Evolutionary conservation across 2,888 invertebrate genomes (phyloP).

Genomic region (Diarsia dahlii): DNA sequence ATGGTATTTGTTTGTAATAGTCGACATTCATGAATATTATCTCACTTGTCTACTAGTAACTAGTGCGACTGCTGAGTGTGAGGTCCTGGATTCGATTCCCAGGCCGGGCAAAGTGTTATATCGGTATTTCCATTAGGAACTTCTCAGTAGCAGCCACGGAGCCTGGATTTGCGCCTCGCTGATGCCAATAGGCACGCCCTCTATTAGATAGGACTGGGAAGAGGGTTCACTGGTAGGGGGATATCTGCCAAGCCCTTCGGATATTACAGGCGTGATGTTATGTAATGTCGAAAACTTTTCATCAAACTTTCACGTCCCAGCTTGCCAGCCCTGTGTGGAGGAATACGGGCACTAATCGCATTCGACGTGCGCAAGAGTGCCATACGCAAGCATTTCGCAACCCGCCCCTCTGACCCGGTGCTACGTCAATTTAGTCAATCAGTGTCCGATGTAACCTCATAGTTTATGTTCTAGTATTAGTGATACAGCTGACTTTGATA

Average conservation of each 20-base stretch:
- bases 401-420: constrained; percentile 48
- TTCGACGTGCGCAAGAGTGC: constrained; percentile 66
- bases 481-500: constrained; percentile 6
- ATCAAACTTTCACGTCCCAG: not conserved
- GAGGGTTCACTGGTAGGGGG: not conserved
- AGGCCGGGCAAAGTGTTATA: not conserved
- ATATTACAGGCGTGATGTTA: not conserved
- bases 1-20: constrained; percentile 4
- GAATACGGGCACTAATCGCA: constrained; percentile 66
- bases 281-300: not conserved
- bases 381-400: constrained; percentile 59
- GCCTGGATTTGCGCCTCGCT: not conserved
- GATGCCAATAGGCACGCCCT: not conserved
- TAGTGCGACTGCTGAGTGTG: not conserved
- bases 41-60: not conserved
- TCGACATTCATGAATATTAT: not conserved
- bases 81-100: not conserved
- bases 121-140: not conserved
- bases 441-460: constrained; percentile 23
- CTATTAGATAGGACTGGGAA: not conserved
- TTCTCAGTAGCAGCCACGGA: not conserved
- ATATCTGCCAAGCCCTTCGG: not conserved
- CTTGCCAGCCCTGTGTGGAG: constrained; percentile 52
- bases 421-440: constrained; percentile 47
- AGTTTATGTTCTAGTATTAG: constrained; percentile 8